Conservation (phyloP, 2,113 vertebrate species). For the Hoplias malabaricus region DNA sequence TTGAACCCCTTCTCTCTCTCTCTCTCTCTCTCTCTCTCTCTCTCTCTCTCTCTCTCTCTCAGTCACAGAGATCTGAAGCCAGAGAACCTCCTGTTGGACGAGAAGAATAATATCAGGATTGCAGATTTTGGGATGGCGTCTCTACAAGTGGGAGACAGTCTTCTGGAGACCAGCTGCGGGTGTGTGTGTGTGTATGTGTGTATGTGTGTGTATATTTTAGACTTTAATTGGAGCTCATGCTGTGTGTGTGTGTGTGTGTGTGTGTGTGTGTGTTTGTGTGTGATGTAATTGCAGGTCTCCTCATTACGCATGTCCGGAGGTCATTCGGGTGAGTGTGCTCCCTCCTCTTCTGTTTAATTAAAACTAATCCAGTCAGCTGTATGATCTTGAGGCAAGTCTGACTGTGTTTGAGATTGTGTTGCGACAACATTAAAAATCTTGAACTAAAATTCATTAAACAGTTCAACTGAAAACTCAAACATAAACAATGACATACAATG, state of each 20-base stretch:
- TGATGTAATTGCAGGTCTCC: conserved; percentile 73
- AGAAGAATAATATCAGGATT: conserved; percentile 91
- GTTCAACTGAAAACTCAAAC: no score
- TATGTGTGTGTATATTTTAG: conserved; percentile 6
- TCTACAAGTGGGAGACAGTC: conserved; percentile 88
- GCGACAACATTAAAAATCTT: no score
- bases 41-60: conserved; percentile 11
- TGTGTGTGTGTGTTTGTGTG: conserved; percentile 10
- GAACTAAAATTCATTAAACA: no score
- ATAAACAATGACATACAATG: no score
- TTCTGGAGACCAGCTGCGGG: conserved; percentile 88
- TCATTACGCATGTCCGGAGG: conserved; percentile 91
- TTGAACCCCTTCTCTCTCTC: neutral
- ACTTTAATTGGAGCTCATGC: neutral
- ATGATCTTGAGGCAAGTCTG: neutral
- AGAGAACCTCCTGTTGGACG: conserved; percentile 88
- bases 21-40: neutral
- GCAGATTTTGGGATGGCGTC: conserved; percentile 93
- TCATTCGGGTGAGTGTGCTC: conserved; percentile 82
- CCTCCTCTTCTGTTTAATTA: neutral
- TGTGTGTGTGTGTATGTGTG: conserved; percentile 52
- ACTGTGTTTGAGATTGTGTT: conserved; percentile 4
- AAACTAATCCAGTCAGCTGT: neutral
- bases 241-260: conserved; percentile 27
- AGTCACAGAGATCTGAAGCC: conserved; percentile 93